Conservation (phyloP, 2,888 invertebrate species). For the Aspidiotus destructor region DNA sequence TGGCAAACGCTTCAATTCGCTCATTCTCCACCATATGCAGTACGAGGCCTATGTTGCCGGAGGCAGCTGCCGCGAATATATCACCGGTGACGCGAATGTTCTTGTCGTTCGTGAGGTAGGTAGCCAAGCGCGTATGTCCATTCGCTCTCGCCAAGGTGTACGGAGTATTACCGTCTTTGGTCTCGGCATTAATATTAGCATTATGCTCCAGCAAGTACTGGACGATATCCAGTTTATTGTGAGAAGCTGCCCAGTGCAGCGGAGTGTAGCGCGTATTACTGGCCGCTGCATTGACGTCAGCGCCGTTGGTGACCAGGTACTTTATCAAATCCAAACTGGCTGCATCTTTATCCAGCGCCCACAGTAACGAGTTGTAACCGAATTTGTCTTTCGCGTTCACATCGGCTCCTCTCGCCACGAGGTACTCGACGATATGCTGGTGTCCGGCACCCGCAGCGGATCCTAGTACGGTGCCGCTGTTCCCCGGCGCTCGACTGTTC, state of each 20-base stretch:
- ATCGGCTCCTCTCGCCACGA: neutral
- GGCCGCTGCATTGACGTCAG: neutral
- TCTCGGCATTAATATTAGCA: neutral
- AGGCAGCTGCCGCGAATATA: neutral
- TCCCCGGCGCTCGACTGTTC: neutral
- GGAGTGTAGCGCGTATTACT: neutral
- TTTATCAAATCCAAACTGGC: conserved; percentile 1
- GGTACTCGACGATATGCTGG: neutral
- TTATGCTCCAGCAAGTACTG: neutral
- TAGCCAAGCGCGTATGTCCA: neutral
- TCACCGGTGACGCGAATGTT: neutral
- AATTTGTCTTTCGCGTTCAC: neutral
- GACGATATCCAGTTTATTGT: conserved; percentile 1
- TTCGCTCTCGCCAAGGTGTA: neutral
- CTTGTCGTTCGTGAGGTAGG: neutral
- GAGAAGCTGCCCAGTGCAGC: conserved; percentile 1
- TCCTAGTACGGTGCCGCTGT: neutral
- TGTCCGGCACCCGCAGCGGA: neutral
- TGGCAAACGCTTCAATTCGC: neutral
- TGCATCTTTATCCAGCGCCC: neutral
- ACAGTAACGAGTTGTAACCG: neutral
- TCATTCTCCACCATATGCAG: neutral
- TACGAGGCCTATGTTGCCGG: neutral
- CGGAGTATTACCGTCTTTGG: neutral
- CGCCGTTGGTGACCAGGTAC: neutral